Percentiles rank a stretch among this genome's conserved stretches.
phyloP scores from a whole-genome alignment of 2,113 vertebrate genomes.

The Tenrec ecaudatus region DNA sequence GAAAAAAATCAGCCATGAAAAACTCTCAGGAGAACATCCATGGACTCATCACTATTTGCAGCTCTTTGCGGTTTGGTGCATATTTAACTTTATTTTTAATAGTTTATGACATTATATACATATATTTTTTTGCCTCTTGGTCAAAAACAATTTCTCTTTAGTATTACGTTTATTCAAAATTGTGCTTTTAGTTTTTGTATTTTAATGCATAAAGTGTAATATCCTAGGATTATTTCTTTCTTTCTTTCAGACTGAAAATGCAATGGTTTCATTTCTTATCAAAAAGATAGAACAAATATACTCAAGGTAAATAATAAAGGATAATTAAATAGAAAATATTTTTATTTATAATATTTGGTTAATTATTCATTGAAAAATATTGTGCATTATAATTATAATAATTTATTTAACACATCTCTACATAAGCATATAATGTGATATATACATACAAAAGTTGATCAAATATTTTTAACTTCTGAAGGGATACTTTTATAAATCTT shows the following conservation, averaged over 20 bases:
- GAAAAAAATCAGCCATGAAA: too few species aligned
- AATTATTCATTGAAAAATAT: background rate
- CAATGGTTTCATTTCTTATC: background rate
- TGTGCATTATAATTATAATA: background rate
- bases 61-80: too few species aligned
- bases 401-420: background rate
- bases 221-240: background rate
- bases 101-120: too few species aligned
- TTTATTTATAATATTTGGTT: background rate
- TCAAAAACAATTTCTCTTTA: background rate
- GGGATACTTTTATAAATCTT: background rate
- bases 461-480: background rate
- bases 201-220: background rate
- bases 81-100: too few species aligned
- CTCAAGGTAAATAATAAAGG: background rate
- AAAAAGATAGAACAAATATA: conserved; percentile 26
- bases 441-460: conserved; percentile 1
- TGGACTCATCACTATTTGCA: too few species aligned
- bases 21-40: too few species aligned
- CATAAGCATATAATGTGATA: background rate
- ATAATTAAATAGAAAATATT: background rate
- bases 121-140: too few species aligned
- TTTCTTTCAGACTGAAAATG: background rate
- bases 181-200: background rate
- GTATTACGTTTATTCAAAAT: background rate